A percentile compares a stretch with the other conserved stretches of the same genome.
Conservation (phyloP, 2,113 vertebrate genomes). For the Xyliphius kryptos region DNA sequence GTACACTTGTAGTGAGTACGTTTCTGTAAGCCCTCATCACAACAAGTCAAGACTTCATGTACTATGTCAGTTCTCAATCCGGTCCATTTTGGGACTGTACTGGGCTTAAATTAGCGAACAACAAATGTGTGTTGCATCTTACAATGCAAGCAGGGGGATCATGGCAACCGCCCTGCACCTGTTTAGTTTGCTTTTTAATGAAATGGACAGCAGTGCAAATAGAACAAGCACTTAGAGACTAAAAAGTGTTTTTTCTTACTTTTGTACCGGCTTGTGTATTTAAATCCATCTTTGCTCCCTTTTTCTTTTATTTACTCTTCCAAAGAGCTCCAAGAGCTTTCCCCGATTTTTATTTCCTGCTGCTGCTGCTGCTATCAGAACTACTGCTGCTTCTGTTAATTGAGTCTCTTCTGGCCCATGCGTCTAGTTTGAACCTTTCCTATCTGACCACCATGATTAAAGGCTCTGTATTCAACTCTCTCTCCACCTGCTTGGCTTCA, state of each 20-base stretch:
- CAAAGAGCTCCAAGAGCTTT: conserved; percentile 31
- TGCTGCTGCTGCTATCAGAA: conserved; percentile 57
- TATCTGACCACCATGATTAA: conserved; percentile 4
- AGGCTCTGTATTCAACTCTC: not conserved
- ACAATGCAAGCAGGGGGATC: too few relatives aligned
- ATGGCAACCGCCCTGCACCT: too few relatives aligned
- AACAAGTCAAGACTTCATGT: too few relatives aligned
- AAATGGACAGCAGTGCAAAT: not conserved
- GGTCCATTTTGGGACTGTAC: too few relatives aligned
- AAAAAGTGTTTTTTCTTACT: not conserved
- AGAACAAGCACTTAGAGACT: not conserved
- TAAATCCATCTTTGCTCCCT: conserved; percentile 4
- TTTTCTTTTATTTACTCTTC: conserved; percentile 25
- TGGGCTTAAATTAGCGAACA: too few relatives aligned
- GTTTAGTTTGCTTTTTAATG: too few relatives aligned
- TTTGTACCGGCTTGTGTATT: not conserved
- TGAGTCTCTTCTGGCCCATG: conserved; percentile 26
- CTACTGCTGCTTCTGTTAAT: conserved; percentile 48
- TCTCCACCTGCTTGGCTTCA: conserved; percentile 32
- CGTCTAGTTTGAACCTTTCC: conserved; percentile 16
- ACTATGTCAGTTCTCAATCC: too few relatives aligned
- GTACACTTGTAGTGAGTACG: too few relatives aligned
- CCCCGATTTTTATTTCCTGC: conserved; percentile 31
- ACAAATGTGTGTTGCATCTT: too few relatives aligned
- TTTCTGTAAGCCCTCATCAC: too few relatives aligned